A percentile compares a stretch with the other conserved stretches of the same genome.
Evolutionary conservation across 2,888 invertebrate genomes (phyloP).

Genomic region (Cantharis rustica): DNA sequence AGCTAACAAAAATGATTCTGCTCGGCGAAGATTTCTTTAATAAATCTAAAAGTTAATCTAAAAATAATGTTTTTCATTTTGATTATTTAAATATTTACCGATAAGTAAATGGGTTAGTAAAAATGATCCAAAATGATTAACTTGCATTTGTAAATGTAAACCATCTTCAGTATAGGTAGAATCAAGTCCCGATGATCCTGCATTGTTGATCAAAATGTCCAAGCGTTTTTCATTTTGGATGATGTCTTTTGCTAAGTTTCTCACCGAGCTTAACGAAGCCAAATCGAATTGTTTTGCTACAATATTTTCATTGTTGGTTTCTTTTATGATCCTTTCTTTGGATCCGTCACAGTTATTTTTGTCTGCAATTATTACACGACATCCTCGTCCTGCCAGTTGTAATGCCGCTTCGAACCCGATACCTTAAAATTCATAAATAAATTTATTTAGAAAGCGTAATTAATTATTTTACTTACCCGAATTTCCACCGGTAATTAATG

Average conservation of each 20-base stretch:
- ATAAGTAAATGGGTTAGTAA: conserved; percentile 45
- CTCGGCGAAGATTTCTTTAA: conserved; percentile 50
- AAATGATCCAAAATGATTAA: conserved; percentile 76
- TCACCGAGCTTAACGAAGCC: conserved; percentile 61
- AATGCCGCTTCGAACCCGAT: conserved; percentile 56
- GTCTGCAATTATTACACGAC: conserved; percentile 60
- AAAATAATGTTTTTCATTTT: neutral
- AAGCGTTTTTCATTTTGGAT: conserved; percentile 60
- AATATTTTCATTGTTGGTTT: conserved; percentile 52
- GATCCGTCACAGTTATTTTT: conserved; percentile 45
- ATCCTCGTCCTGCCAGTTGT: conserved; percentile 58
- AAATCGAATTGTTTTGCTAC: conserved; percentile 59
- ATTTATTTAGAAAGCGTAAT: no score
- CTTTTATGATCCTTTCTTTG: conserved; percentile 46
- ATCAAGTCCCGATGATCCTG: conserved; percentile 60
- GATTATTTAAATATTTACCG: neutral
- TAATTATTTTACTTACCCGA: no score
- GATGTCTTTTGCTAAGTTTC: conserved; percentile 65
- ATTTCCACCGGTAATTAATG: no score
- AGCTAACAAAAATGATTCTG: conserved; percentile 50
- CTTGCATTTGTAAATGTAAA: conserved; percentile 67
- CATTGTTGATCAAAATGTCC: conserved; percentile 71
- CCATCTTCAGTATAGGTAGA: conserved; percentile 66
- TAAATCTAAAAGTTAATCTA: conserved; percentile 22
- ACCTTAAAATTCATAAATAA: conserved; percentile 39